phyloP scores from a whole-genome alignment of 2,797 vertebrate genomes.

The Erpetoichthys calabaricus region DNA sequence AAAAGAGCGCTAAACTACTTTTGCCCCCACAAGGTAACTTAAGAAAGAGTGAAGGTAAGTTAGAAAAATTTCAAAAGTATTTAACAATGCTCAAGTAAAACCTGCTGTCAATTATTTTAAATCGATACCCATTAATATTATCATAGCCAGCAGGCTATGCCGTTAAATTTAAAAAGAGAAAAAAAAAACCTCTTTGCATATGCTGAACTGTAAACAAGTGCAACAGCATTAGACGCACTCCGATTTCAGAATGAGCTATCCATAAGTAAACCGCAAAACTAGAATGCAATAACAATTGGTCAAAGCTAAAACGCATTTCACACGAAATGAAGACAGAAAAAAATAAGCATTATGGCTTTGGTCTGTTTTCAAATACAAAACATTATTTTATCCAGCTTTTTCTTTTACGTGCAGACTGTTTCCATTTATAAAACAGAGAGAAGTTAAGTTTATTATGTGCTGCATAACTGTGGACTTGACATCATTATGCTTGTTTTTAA shows the following conservation, averaged over 20 bases:
- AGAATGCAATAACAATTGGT: not conserved
- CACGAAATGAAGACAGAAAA: not conserved
- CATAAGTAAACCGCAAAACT: conserved; percentile 5
- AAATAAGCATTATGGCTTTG: not conserved
- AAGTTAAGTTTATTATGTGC: not conserved
- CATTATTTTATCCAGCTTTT: not conserved
- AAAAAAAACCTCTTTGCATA: conserved; percentile 7
- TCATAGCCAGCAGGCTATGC: too few species aligned
- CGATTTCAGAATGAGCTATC: not conserved
- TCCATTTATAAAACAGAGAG: not conserved
- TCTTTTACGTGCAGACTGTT: conserved; percentile 1
- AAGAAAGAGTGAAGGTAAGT: conserved; percentile 1
- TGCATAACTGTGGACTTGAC: too few species aligned
- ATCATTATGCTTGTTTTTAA: too few species aligned
- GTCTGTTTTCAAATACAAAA: not conserved
- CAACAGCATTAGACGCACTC: conserved; percentile 5
- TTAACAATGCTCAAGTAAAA: too few species aligned
- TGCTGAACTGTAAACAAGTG: conserved; percentile 11
- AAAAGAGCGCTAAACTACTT: conserved; percentile 16
- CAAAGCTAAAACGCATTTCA: not conserved
- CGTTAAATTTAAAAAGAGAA: too few species aligned
- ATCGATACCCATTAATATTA: too few species aligned
- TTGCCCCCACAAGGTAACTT: conserved; percentile 1
- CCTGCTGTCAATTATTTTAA: too few species aligned
- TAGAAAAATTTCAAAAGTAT: not conserved